A percentile compares a stretch with the other conserved stretches of the same genome.
phyloP scores from a whole-genome alignment of 2,888 invertebrate genomes.

The Nemoura dubitans region DNA sequence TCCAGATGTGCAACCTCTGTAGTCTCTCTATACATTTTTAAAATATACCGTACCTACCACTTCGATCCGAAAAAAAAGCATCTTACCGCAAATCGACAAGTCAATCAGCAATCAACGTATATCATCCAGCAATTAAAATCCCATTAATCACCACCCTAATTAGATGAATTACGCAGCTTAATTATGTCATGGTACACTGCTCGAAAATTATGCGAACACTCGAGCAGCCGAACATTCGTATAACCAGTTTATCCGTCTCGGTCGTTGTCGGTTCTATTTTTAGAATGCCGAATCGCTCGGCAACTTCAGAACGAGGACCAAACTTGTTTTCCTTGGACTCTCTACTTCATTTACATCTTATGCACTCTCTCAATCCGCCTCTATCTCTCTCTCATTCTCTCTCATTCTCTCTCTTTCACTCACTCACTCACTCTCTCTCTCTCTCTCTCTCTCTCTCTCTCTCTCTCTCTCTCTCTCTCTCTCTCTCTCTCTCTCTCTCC shows the following conservation, averaged over 20 bases:
- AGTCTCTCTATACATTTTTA: too few relatives aligned
- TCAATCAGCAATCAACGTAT: background rate
- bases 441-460: slow-evolving; percentile 23
- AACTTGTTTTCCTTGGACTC: background rate
- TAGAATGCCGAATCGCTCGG: background rate
- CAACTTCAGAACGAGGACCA: background rate
- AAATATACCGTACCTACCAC: too few relatives aligned
- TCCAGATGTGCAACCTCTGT: too few relatives aligned
- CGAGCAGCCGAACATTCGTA: background rate
- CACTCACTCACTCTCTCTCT: slow-evolving; percentile 20
- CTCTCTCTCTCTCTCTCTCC: background rate
- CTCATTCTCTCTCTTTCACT: background rate
- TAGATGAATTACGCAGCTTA: background rate
- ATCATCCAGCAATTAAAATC: background rate
- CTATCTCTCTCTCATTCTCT: slow-evolving; percentile 24
- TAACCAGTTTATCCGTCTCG: background rate
- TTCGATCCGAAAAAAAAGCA: too few relatives aligned
- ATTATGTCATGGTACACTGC: background rate
- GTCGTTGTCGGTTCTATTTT: background rate
- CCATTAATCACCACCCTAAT: background rate
- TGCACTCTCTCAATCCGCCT: background rate
- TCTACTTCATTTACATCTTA: slow-evolving; percentile 14
- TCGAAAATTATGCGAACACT: slow-evolving; percentile 1
- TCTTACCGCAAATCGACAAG: background rate
- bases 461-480: slow-evolving; percentile 20